Evolutionary conservation across 2,888 invertebrate genomes (phyloP), one percentile per base, ranked within the genome.

Genomic region (Ennomos quercinarius): DNA sequence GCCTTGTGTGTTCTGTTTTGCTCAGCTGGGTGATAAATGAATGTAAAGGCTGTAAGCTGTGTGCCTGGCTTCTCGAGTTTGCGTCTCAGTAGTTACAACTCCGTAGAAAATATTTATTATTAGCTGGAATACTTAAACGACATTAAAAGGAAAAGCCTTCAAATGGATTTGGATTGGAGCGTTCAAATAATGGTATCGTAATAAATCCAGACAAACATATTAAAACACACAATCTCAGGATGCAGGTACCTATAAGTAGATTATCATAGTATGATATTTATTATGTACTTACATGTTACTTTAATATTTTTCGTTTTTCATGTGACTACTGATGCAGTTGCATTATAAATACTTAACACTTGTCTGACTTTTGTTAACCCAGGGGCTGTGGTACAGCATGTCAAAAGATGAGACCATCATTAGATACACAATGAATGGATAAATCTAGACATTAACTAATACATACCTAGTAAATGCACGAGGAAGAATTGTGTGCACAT

Each of bases 1-100:
- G 27, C 53, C 61, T 64, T 60, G 61, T 55, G 64, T 66, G 64
- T 66, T 63, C 59, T 70, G 63, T 70, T 61, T 61, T 67, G 62
- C 60, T 67, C 67, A 70, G 66, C 63, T 70, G 63, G 57, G 52
- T 64, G 54, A 45, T 54, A 39, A 38, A 43, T 10, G 40, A 42
- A 39, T 61, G 36, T 12, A 10, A 40, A 35, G 36, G 49, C 56
- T 56, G 49, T 13, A 34, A 40, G 52, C 43, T 38, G 47, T 34
- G 38, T 52, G 10, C 42, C 42, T 35, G 37, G 46, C 42, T 50
- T 58, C 42, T 34, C 11, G 13, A n/a, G 34, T 5, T 27, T n/a
- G 8, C 9, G 27, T 27, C 27, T 27, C 2, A 43, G 27, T n/a
- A 42, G 3, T n/a, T 17, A 3, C 42, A 27, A 27, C 42, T 17